These are phyloP conservation scores for Mamestra brassicae DNA, from an alignment of 2,888 invertebrate species.

Conservation along the genomic window DNA sequence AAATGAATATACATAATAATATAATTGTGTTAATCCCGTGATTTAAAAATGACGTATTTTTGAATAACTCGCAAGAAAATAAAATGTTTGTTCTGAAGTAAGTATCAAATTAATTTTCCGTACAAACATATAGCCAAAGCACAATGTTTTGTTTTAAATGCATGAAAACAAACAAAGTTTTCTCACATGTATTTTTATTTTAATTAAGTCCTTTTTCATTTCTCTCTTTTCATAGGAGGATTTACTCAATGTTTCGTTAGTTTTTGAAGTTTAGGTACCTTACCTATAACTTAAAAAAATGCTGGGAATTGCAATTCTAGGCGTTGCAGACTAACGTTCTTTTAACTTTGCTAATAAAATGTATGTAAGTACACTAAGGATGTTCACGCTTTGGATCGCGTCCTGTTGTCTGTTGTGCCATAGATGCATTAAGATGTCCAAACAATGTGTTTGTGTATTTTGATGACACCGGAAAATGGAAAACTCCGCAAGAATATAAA, in stretches of 20 bases:
- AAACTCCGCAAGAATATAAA: no score
- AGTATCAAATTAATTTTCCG: no score
- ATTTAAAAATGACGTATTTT: neutral
- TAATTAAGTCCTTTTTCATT: neutral
- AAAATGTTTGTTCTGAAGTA: neutral
- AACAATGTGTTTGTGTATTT: neutral
- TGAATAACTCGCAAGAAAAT: neutral
- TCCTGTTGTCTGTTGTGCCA: neutral
- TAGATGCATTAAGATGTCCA: neutral
- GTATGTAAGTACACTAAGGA: neutral
- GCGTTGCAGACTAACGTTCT: neutral
- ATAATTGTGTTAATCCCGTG: neutral
- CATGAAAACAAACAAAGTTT: neutral
- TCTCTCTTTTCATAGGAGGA: neutral
- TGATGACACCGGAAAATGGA: no score
- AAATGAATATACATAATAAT: neutral
- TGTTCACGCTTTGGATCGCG: conserved; percentile 2
- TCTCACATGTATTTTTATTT: no score
- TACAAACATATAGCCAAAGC: no score
- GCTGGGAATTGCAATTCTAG: neutral
- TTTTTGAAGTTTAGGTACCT: no score
- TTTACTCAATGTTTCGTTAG: no score
- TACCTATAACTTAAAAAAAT: neutral
- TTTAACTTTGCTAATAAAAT: neutral
- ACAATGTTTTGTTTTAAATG: no score